phyloP scores from a whole-genome alignment of 92 coral and sea anemone genomes.

The Hydrozoanthus gracilis region DNA sequence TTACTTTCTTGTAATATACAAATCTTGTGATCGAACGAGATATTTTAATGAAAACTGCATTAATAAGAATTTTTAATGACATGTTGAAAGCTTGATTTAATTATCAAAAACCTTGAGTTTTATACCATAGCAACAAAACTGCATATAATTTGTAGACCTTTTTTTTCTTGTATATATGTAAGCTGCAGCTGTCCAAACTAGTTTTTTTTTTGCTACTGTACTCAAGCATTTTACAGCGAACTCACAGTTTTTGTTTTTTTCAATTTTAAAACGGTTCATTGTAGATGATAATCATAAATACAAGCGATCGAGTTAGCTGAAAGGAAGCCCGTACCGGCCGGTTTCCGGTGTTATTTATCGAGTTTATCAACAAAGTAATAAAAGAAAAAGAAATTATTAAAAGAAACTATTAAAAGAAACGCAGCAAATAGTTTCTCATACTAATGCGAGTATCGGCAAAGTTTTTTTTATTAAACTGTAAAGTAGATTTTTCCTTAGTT shows the following conservation, averaged over 20 bases:
- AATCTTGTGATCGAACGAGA: not conserved
- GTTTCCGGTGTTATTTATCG: not conserved
- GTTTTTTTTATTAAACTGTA: no score
- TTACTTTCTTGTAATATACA: not conserved
- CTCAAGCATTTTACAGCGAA: not conserved
- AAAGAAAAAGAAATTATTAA: not conserved
- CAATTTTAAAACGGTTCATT: not conserved
- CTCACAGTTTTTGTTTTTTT: not conserved
- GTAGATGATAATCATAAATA: not conserved
- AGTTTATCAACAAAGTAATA: not conserved
- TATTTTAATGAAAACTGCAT: conserved; percentile 4
- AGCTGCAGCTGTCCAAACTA: not conserved
- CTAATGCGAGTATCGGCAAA: no score
- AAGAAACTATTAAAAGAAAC: not conserved
- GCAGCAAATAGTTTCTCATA: not conserved
- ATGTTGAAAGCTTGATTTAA: not conserved
- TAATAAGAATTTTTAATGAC: not conserved
- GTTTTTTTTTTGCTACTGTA: not conserved
- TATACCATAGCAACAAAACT: not conserved
- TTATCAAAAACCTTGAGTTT: conserved; percentile 4
- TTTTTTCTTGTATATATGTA: not conserved
- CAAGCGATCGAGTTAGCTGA: not conserved
- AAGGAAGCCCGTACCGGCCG: not conserved
- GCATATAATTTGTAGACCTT: not conserved
- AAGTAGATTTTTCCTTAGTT: no score